Evolutionary conservation across 2,113 vertebrate species (phyloP).

Genomic region (Daubentonia madagascariensis): DNA sequence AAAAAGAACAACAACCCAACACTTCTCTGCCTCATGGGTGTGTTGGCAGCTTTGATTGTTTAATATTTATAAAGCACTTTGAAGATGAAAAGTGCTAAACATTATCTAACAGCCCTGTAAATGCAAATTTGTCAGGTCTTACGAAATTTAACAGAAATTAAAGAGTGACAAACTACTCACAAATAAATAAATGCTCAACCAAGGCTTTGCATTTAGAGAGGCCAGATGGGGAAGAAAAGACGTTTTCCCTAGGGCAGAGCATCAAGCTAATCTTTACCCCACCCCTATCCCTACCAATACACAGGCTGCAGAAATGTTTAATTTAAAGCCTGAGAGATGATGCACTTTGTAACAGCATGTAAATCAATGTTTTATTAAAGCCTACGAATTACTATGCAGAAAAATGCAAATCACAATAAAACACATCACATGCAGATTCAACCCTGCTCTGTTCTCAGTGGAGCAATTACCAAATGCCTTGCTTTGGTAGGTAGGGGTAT

Average conservation of each 20-base stretch:
- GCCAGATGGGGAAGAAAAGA: conserved; percentile 66
- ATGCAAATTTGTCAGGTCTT: conserved; percentile 72
- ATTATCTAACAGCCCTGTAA: conserved; percentile 56
- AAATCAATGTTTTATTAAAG: conserved; percentile 80
- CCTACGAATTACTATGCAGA: conserved; percentile 66
- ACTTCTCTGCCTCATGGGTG: background rate
- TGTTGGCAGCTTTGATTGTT: conserved; percentile 39
- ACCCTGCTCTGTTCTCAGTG: conserved; percentile 31
- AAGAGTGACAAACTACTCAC: conserved; percentile 66
- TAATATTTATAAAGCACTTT: conserved; percentile 67
- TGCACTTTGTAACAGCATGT: conserved; percentile 63
- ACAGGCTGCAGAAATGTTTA: conserved; percentile 59
- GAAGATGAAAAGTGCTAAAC: conserved; percentile 64
- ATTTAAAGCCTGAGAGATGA: conserved; percentile 73
- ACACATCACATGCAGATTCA: background rate
- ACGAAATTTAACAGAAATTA: conserved; percentile 76
- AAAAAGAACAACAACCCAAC: conserved; percentile 14
- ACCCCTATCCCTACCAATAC: background rate
- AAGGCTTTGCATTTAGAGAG: conserved; percentile 70
- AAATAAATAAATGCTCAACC: conserved; percentile 18
- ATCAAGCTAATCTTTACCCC: conserved; percentile 35
- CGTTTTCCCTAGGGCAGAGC: conserved; percentile 59
- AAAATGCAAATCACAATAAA: conserved; percentile 73
- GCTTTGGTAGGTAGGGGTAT: background rate
- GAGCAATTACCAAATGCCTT: background rate